Percentiles rank a stretch among this genome's conserved stretches.
These are phyloP conservation scores for Argya squamiceps DNA, from an alignment of 2,797 vertebrate species.

Conservation along the genomic window DNA sequence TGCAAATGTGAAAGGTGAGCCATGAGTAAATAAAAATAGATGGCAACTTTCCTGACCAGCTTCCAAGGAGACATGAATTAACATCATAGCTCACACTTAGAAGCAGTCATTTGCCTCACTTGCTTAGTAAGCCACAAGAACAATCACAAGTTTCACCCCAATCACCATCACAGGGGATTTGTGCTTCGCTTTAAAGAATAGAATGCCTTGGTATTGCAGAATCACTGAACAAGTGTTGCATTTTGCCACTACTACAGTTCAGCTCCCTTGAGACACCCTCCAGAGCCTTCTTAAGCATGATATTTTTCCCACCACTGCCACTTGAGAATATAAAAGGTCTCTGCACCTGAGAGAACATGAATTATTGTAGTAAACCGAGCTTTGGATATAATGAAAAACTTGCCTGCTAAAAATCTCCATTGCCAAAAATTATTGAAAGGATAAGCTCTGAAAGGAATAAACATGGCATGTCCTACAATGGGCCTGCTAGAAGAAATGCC, in stretches of 20 bases:
- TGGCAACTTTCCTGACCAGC: neutral
- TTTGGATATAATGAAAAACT: neutral
- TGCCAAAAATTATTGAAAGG: neutral
- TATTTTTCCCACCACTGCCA: slow-evolving; percentile 15
- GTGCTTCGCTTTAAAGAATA: neutral
- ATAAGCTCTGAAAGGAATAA: neutral
- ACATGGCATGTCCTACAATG: neutral
- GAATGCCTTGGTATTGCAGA: slow-evolving; percentile 25
- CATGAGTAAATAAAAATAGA: slow-evolving; percentile 21
- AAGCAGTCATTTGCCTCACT: slow-evolving; percentile 21
- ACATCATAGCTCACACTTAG: neutral
- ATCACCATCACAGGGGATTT: neutral
- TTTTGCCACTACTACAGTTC: slow-evolving; percentile 1
- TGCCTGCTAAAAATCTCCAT: neutral
- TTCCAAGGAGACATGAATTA: neutral
- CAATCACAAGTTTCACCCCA: slow-evolving; percentile 2
- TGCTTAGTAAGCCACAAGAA: slow-evolving; percentile 21
- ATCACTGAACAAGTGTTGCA: slow-evolving; percentile 4
- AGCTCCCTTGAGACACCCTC: neutral
- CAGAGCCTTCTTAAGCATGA: neutral
- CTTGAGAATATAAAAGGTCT: neutral
- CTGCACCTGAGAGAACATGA: neutral
- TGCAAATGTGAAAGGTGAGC: slow-evolving; percentile 17
- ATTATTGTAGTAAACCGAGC: neutral
- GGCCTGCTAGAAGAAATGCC: neutral